These are phyloP conservation scores for Myotis myotis DNA, from an alignment of 2,797 vertebrate genomes.

Conservation along the genomic window DNA sequence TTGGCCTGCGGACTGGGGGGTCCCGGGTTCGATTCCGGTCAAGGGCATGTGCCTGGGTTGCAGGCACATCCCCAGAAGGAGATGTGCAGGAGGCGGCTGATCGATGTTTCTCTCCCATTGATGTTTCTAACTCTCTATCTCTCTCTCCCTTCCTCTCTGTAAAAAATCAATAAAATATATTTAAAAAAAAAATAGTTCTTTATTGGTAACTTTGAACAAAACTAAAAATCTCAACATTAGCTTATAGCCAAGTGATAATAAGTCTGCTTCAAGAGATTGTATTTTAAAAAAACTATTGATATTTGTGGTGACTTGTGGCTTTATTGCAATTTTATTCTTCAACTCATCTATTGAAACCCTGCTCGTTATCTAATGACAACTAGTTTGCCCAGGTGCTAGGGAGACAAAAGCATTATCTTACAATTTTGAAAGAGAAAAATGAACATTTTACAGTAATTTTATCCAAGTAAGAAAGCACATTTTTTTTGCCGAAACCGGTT, in stretches of 20 bases:
- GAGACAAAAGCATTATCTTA: neutral
- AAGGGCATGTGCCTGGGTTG: too few species aligned
- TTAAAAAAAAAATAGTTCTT: neutral
- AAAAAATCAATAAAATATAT: too few species aligned
- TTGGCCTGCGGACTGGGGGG: too few species aligned
- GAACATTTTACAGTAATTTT: slow-evolving; percentile 14
- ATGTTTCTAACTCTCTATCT: too few species aligned
- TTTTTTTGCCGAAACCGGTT: too few species aligned
- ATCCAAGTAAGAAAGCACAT: neutral
- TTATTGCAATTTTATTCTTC: slow-evolving; percentile 32
- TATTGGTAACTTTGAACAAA: slow-evolving; percentile 1
- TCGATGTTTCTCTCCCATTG: too few species aligned
- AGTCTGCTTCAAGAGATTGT: neutral
- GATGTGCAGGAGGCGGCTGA: too few species aligned
- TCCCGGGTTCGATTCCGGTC: too few species aligned
- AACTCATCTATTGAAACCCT: neutral
- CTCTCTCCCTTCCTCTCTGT: too few species aligned
- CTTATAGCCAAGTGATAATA: neutral
- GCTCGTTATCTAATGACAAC: neutral
- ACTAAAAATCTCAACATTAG: neutral
- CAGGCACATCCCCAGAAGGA: too few species aligned
- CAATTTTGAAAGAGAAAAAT: slow-evolving; percentile 18
- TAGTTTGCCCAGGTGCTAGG: neutral
- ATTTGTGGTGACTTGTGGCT: neutral
- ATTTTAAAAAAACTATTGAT: neutral